Evolutionary conservation across 2,797 vertebrate genomes (phyloP), one percentile per base, ranked within the genome.

Genomic region (Ctenosaura bakeri): DNA sequence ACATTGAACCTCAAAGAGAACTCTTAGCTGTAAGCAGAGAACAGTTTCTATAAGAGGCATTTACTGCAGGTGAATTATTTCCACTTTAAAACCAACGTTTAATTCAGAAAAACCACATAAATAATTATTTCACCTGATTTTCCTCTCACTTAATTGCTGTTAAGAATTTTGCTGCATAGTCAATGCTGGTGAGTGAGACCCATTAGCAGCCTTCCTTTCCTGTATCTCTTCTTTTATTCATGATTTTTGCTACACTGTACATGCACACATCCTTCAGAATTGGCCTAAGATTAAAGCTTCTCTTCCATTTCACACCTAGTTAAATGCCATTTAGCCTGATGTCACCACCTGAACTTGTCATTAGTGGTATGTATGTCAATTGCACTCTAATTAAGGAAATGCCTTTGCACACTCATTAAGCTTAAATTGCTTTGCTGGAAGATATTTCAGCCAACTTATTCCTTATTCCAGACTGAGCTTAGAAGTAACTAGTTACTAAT

Each of bases 221-320:
- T 90, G 80, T 46, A 56, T 69, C 80, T 84, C 80, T 90, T 87
- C 80, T 90, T 84, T 90, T 84, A 79, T 90, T 90, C 89, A 88
- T 86, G 92, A 93, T n/a, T 38, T 90, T 64, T 29, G 73, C 59
- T 50, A 59, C 46, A 71, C 35, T 76, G 46, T 69, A 77, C 80
- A 85, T 73, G 46, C 1, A 88, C 83, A 76, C 56, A n/a, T 88
- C 90, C 89, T 88, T 87, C 83, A 32, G 71, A 92, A 93, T 83
- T 64, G 71, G 1, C 46, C 81, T 89, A 81, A 88, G 62, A 81
- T 32, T 92, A 86, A 35, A 88, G 90, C 52, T 93, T 87, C 9
- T 87, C 38, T 91, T 89, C 52, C 88, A 86, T 90, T 92, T 54
- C 24, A 87, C 22, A 85, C 14, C 35, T 85, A 62, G 77, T 80